phyloP scores from a whole-genome alignment of 30 jellyfish, hydroid and myxozoan species.

The Aurelia coerulea region DNA sequence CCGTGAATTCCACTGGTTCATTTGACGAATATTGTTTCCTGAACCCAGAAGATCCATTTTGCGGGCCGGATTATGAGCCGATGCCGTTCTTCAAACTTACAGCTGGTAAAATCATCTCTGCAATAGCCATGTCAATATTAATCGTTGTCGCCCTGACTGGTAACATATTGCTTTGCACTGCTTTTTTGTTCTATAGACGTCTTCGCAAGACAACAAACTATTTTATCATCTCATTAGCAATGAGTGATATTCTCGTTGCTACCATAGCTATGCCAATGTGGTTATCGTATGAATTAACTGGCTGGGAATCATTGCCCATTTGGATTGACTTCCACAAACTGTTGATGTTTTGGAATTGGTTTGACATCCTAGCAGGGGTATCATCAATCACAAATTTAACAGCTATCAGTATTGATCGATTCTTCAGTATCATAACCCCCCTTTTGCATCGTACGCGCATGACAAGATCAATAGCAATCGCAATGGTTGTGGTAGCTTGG shows the following conservation, averaged over 20 bases:
- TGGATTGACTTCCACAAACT: slow-evolving; percentile 68
- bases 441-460: slow-evolving; percentile 76
- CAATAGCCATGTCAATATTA: slow-evolving; percentile 60
- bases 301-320: slow-evolving; percentile 62
- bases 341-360: slow-evolving; percentile 48
- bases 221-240: slow-evolving; percentile 75
- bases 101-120: slow-evolving; percentile 72
- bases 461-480: slow-evolving; percentile 59
- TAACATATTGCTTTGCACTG: slow-evolving; percentile 69
- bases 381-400: slow-evolving; percentile 84
- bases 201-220: slow-evolving; percentile 81
- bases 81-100: slow-evolving; percentile 64
- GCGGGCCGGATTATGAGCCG: slow-evolving; percentile 23
- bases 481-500: slow-evolving; percentile 72
- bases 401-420: slow-evolving; percentile 86
- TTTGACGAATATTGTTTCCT: slow-evolving; percentile 16
- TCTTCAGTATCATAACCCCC: slow-evolving; percentile 81
- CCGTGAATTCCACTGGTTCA: neutral
- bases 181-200: slow-evolving; percentile 71
- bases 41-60: slow-evolving; percentile 43
- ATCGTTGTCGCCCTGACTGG: slow-evolving; percentile 69
- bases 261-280: slow-evolving; percentile 85
- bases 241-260: slow-evolving; percentile 86
- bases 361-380: slow-evolving; percentile 82
- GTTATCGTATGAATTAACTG: slow-evolving; percentile 79